phyloP scores from a whole-genome alignment of 2,797 vertebrate genomes.

The Morelia viridis region DNA sequence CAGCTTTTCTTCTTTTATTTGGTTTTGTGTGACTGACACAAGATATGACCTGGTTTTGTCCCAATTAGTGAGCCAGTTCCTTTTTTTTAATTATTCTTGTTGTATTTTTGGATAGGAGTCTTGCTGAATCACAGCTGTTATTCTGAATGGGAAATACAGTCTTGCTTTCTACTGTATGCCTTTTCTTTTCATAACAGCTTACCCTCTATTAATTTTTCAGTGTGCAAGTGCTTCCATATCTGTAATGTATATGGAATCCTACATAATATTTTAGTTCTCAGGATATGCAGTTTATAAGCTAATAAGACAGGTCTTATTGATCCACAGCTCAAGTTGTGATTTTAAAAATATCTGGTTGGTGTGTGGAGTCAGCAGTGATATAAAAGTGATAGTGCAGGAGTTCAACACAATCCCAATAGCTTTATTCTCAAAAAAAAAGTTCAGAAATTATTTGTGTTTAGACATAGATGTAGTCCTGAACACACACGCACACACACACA shows the following conservation, averaged over 20 bases:
- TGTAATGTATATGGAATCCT: background rate
- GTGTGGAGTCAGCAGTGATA: background rate
- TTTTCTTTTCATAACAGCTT: background rate
- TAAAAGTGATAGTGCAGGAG: background rate
- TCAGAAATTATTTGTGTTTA: background rate
- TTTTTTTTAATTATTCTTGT: slow-evolving; percentile 33
- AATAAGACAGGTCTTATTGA: background rate
- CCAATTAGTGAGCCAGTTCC: background rate
- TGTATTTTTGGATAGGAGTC: slow-evolving; percentile 34
- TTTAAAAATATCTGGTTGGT: background rate
- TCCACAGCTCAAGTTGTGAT: background rate
- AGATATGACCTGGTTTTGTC: slow-evolving; percentile 49
- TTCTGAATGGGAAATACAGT: background rate
- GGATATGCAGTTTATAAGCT: background rate
- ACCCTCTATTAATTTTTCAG: background rate
- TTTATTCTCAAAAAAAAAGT: background rate
- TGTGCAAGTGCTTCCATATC: background rate
- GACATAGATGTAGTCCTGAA: background rate
- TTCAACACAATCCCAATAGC: background rate
- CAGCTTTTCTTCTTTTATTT: slow-evolving; percentile 59
- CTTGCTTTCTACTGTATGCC: background rate
- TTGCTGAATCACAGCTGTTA: background rate
- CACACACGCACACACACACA: background rate
- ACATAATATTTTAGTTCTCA: background rate
- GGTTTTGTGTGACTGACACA: slow-evolving; percentile 55